Base-by-base conservation (phyloP, 2,113 vertebrate species). In the Sitta europaea region DNA sequence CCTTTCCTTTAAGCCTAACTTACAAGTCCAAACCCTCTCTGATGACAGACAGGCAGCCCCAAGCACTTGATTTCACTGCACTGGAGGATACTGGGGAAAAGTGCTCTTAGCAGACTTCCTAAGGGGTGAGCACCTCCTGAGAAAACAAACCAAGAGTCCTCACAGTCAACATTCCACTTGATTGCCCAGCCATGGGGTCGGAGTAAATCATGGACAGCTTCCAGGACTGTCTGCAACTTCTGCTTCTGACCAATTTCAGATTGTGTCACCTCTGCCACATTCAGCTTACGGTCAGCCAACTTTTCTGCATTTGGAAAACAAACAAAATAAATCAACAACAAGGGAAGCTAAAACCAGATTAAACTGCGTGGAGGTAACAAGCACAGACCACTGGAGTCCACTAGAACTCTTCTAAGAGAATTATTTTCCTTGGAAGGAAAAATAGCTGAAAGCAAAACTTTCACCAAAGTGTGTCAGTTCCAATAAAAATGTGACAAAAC, bases 241-340 rank as follows among this genome's bases (percentile, higher is more conserved):
- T 99, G 99, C 53, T 99, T 99, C 97, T 99, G 99, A 33, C 98
- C 99, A 13, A 99, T 98, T 95, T 99, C 99, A 0, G 99, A 99
- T 75, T 99, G 99, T 0, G 99, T 99, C 97, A 99, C 99, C 97
- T 99, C 99, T 0, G 99, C 99, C 92, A 99, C 99, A 0, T 99
- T 99, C 97, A 99, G 98, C 94, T 99, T 99, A 88, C 97, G 97
- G 84, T 97, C 97, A 0, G 98, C 99, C 95, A 99, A 57, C 53
- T 99, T 99, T 82, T 99, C 99, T 99, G 96, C 19, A 20, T 75
- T 23, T 68, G n/a, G 10, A 35, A 53, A 75, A 31, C 48, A 43
- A 77, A 86, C 17, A 4, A 61, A 76, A 51, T 5, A 36, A 19
- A 36, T 19, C 9, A 84, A 66, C 7, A 36, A 59, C 62, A 74